Conservation (phyloP, 1,140 invertebrate genomes). For the Sweltsa coloradensis region DNA sequence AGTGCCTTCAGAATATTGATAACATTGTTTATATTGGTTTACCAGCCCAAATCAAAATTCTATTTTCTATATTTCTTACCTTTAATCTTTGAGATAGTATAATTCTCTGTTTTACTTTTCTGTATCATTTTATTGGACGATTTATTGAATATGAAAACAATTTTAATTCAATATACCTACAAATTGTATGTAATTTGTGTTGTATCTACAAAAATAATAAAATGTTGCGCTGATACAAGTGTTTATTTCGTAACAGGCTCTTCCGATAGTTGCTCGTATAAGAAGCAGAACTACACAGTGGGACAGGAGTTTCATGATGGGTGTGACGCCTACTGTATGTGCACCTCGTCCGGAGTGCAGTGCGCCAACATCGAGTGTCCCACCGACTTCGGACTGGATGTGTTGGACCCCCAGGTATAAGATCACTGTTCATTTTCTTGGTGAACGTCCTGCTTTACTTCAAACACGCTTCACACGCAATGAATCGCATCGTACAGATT, state of each 20-base stretch:
- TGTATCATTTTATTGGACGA: background rate
- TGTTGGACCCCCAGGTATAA: conserved; percentile 64
- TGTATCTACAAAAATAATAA: background rate
- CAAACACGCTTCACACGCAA: no score
- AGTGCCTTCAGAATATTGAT: background rate
- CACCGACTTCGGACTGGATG: conserved; percentile 64
- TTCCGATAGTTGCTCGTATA: conserved; percentile 34
- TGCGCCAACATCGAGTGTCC: conserved; percentile 73
- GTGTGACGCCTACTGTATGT: conserved; percentile 59
- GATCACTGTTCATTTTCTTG: no score
- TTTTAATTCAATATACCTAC: no score
- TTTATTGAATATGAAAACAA: background rate
- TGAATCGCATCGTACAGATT: no score
- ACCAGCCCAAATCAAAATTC: background rate
- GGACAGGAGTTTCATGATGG: conserved; percentile 57
- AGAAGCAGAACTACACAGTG: conserved; percentile 41
- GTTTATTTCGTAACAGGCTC: no score
- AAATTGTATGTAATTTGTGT: background rate
- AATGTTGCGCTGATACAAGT: background rate
- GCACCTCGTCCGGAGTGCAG: conserved; percentile 46
- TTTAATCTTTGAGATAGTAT: background rate
- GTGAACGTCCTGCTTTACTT: no score
- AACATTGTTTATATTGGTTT: background rate
- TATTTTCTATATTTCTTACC: background rate
- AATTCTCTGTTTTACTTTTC: background rate